Conservation (phyloP, 2,888 invertebrate species). For the Pyrocoelia pectoralis region DNA sequence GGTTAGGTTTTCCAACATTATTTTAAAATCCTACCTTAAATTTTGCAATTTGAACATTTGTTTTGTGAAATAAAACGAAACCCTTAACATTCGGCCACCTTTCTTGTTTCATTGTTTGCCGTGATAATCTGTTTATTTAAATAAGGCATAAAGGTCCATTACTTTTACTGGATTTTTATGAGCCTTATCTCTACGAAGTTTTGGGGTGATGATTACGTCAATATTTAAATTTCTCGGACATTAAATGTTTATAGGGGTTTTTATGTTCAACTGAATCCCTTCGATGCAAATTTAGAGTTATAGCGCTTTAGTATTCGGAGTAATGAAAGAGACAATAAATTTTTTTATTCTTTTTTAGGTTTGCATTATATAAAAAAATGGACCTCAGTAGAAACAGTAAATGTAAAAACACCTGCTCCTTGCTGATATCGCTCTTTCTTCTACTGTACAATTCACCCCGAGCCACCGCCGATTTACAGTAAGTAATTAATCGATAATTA, state of each 20-base stretch:
- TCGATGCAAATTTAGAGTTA: not conserved
- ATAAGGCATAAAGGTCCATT: not conserved
- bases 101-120: no score
- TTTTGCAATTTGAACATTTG: no score
- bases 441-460: conserved; percentile 15
- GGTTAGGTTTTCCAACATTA: no score
- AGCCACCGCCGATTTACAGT: conserved; percentile 28
- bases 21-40: no score
- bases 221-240: not conserved
- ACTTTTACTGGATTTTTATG: not conserved
- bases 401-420: conserved; percentile 9
- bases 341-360: not conserved
- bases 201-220: not conserved
- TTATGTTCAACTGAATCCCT: not conserved
- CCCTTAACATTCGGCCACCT: no score
- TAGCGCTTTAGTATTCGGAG: no score
- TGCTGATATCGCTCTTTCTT: conserved; percentile 19
- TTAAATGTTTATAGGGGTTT: not conserved
- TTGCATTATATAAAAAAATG: conserved; percentile 14
- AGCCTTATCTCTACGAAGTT: not conserved
- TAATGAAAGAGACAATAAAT: not conserved
- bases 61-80: no score
- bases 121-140: not conserved
- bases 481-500: no score
- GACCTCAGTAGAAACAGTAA: conserved; percentile 7